These are phyloP conservation scores for Prionailurus bengalensis DNA, from an alignment of 2,113 vertebrate species.

Conservation along the genomic window DNA sequence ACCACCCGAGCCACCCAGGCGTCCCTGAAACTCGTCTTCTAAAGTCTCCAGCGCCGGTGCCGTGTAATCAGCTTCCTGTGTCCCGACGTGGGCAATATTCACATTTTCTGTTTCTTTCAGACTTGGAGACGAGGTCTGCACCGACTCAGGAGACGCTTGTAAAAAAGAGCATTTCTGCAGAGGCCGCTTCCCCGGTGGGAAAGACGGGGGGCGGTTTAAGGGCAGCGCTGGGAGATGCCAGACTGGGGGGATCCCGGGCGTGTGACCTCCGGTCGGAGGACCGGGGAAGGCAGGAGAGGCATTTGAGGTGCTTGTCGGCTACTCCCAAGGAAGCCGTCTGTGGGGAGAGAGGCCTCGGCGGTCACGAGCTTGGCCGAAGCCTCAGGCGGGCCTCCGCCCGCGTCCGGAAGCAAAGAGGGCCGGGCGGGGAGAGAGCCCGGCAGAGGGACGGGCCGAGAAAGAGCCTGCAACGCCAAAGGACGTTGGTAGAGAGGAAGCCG, in stretches of 20 bases:
- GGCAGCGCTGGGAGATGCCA: background rate
- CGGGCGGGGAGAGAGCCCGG: background rate
- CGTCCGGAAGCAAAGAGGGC: background rate
- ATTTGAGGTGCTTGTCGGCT: background rate
- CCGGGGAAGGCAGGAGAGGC: background rate
- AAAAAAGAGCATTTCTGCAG: background rate
- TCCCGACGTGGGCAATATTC: background rate
- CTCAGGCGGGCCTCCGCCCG: background rate
- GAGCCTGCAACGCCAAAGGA: background rate
- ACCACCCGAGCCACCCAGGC: no score
- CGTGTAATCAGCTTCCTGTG: background rate
- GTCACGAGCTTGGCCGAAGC: background rate
- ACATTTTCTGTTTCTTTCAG: constrained; percentile 50
- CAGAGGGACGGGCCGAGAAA: background rate
- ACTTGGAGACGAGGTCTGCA: background rate
- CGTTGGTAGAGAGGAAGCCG: background rate
- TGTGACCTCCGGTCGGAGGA: background rate
- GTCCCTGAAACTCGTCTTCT: background rate
- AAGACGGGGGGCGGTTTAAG: background rate
- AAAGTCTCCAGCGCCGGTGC: background rate
- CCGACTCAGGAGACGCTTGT: background rate
- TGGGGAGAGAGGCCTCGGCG: background rate
- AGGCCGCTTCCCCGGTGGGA: background rate
- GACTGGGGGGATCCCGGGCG: background rate
- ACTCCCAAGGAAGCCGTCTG: background rate